These are phyloP conservation scores for Ceratosolen fusciceps DNA, from an alignment of 1,140 invertebrate species.

Conservation along the genomic window DNA sequence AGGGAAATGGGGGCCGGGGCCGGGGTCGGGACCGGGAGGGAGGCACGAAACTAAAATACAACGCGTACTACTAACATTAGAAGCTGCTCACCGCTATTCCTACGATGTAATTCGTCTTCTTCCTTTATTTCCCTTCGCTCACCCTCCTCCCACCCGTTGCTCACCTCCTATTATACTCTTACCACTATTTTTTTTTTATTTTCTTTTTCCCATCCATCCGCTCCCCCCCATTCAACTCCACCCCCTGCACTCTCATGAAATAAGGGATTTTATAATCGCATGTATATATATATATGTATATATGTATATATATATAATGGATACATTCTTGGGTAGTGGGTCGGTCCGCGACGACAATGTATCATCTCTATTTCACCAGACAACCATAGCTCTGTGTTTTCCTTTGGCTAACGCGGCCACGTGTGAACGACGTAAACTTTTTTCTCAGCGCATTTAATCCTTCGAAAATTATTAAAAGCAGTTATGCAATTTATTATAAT, in stretches of 20 bases:
- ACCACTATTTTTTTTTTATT: constrained; percentile 13
- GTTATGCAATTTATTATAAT: constrained; percentile 36
- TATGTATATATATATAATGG: too few species aligned
- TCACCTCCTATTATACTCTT: background rate
- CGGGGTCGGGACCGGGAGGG: too few species aligned
- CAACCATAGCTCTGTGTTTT: background rate
- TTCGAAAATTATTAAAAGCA: constrained; percentile 35
- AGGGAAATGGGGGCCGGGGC: too few species aligned
- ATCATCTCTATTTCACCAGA: background rate
- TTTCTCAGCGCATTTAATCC: constrained; percentile 7
- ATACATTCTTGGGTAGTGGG: background rate
- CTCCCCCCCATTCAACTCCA: too few species aligned
- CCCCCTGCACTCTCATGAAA: background rate
- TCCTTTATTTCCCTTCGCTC: background rate
- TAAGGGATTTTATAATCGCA: constrained; percentile 38
- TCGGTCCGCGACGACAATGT: background rate
- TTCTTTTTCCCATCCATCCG: too few species aligned
- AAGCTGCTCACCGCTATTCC: constrained; percentile 3
- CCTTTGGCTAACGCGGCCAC: background rate
- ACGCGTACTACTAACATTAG: constrained; percentile 28
- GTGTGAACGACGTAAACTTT: background rate
- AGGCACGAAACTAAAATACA: constrained; percentile 35
- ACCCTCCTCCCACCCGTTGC: background rate
- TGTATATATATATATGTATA: too few species aligned
- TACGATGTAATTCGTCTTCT: constrained; percentile 11